Percentiles rank a stretch among this genome's conserved stretches.
phyloP scores from a whole-genome alignment of 2,888 invertebrate species.

The Pedicia rivosa region DNA sequence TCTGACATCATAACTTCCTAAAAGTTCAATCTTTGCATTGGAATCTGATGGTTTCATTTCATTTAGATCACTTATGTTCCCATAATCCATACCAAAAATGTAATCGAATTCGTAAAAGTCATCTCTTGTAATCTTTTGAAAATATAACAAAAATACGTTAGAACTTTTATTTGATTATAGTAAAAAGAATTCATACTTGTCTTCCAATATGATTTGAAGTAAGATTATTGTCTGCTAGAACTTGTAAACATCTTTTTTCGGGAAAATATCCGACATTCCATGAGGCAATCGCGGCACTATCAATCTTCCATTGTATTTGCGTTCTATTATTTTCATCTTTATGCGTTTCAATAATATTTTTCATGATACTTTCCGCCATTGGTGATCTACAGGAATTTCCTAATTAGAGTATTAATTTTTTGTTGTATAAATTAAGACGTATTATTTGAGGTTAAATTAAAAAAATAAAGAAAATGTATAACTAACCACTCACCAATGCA shows the following conservation, averaged over 20 bases:
- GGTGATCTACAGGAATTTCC: constrained; percentile 93
- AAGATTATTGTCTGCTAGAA: constrained; percentile 42
- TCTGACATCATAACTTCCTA: constrained; percentile 70
- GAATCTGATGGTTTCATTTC: constrained; percentile 39
- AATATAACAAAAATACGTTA: constrained; percentile 15
- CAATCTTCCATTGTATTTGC: constrained; percentile 50
- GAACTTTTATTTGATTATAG: no score
- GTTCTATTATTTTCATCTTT: constrained; percentile 19
- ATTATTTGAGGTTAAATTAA: background rate
- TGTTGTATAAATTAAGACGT: background rate
- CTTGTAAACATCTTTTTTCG: constrained; percentile 44
- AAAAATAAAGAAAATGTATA: background rate
- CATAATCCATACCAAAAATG: constrained; percentile 88
- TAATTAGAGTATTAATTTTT: constrained; percentile 19
- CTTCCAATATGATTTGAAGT: constrained; percentile 45
- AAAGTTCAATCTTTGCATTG: constrained; percentile 53
- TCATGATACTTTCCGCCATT: constrained; percentile 82
- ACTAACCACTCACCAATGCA: constrained; percentile 6
- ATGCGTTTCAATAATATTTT: constrained; percentile 24
- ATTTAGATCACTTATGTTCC: constrained; percentile 54
- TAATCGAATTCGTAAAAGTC: constrained; percentile 70
- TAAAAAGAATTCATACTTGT: no score
- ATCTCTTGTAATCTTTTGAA: constrained; percentile 46
- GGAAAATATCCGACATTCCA: constrained; percentile 75
- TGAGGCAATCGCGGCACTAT: constrained; percentile 73